Conservation (phyloP, 2,888 invertebrate genomes). For the Tuta absoluta region DNA sequence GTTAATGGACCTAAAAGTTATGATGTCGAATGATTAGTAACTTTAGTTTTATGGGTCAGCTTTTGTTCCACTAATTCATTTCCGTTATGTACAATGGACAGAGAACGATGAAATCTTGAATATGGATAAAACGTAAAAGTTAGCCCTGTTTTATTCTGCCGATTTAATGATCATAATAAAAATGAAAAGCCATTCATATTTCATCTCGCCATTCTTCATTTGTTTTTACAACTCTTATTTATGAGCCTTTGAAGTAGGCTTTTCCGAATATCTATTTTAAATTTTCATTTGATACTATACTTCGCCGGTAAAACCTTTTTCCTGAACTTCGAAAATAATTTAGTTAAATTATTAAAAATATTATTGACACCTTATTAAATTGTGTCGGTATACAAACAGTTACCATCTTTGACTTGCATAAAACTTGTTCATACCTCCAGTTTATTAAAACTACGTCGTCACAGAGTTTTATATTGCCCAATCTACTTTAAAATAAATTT, state of each 20-base stretch:
- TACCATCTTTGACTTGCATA: too few relatives aligned
- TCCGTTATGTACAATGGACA: neutral
- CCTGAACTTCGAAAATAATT: too few relatives aligned
- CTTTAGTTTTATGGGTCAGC: neutral
- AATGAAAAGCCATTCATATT: neutral
- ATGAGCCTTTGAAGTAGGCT: neutral
- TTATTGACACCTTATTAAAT: too few relatives aligned
- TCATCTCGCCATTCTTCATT: neutral
- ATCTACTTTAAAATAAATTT: neutral
- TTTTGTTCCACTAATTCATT: conserved; percentile 7
- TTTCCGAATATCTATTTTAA: too few relatives aligned
- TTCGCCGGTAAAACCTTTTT: too few relatives aligned
- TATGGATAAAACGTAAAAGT: neutral
- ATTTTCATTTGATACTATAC: too few relatives aligned
- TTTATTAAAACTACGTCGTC: too few relatives aligned
- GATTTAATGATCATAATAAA: neutral
- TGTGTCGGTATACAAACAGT: too few relatives aligned
- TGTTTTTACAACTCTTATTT: neutral
- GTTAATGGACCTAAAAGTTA: neutral
- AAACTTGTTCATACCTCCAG: neutral
- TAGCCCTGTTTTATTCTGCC: neutral
- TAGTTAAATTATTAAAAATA: too few relatives aligned
- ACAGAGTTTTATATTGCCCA: neutral
- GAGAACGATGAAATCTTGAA: neutral
- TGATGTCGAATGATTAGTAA: neutral